phyloP scores from a whole-genome alignment of 1,140 invertebrate species.

The Pogonomyrmex barbatus region DNA sequence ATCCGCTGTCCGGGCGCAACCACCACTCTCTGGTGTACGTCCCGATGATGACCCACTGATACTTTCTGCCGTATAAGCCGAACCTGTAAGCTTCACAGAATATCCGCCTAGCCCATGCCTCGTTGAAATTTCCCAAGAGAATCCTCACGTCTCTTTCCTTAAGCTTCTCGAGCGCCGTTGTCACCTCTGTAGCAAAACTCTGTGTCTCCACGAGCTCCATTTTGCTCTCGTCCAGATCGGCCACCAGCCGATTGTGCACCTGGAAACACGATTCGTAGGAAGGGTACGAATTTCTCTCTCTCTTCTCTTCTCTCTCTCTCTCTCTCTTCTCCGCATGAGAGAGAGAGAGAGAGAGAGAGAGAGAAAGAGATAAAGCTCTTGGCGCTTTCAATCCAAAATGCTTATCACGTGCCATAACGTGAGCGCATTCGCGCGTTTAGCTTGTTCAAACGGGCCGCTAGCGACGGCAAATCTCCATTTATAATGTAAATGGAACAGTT shows the following conservation, averaged over 20 bases:
- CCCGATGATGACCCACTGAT: conserved; percentile 98
- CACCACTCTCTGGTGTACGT: conserved; percentile 94
- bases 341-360: neutral
- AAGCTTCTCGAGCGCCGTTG: conserved; percentile 92
- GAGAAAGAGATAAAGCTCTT: neutral
- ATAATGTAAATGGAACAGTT: conserved; percentile 57
- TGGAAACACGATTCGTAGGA: conserved; percentile 73
- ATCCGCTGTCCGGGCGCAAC: conserved; percentile 88
- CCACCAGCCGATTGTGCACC: conserved; percentile 97
- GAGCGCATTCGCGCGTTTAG: conserved; percentile 45
- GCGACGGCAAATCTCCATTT: conserved; percentile 58
- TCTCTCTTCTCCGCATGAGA: too few relatives aligned
- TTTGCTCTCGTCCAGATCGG: conserved; percentile 93
- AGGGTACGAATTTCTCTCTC: neutral
- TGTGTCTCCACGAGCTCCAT: conserved; percentile 96
- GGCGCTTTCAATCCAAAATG: conserved; percentile 8
- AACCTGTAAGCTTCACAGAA: conserved; percentile 96
- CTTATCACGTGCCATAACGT: conserved; percentile 43
- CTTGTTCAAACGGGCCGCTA: conserved; percentile 40
- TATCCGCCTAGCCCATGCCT: conserved; percentile 96
- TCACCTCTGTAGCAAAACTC: conserved; percentile 97
- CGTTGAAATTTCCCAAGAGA: conserved; percentile 98
- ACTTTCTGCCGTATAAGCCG: conserved; percentile 96
- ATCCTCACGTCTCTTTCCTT: conserved; percentile 97
- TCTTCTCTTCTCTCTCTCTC: too few relatives aligned